phyloP scores from a whole-genome alignment of 2,888 invertebrate genomes.

The Cheiracanthium punctorium region DNA sequence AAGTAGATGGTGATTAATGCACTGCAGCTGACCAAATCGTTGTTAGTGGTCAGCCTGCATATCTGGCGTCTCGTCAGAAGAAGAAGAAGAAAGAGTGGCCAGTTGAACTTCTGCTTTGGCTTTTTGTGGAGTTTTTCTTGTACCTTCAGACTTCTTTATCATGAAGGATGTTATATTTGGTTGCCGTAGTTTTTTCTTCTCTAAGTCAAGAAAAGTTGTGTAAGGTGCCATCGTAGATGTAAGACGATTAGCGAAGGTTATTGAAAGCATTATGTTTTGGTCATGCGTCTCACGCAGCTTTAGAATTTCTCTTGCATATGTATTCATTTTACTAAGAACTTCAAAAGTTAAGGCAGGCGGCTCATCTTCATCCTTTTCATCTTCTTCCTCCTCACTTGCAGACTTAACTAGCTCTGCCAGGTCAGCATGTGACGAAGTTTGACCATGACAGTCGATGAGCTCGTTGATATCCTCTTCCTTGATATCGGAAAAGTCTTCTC shows the following conservation, averaged over 20 bases:
- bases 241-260: not conserved
- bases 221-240: not conserved
- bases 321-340: not conserved
- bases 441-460: not conserved
- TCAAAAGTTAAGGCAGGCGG: not conserved
- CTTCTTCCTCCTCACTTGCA: no score
- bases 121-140: not conserved
- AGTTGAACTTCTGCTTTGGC: not conserved
- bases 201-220: not conserved
- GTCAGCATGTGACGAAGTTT: not conserved
- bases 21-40: no score
- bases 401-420: not conserved
- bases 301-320: not conserved
- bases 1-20: no score
- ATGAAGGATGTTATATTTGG: not conserved
- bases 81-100: not conserved
- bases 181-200: not conserved
- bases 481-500: not conserved
- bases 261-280: not conserved
- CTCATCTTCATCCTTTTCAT: not conserved
- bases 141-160: not conserved
- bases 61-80: no score
- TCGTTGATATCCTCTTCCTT: not conserved
- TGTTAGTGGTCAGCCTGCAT: no score
- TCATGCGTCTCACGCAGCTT: not conserved